These are phyloP conservation scores for Borostomias antarcticus DNA, from an alignment of 2,797 vertebrate genomes.

Conservation along the genomic window DNA sequence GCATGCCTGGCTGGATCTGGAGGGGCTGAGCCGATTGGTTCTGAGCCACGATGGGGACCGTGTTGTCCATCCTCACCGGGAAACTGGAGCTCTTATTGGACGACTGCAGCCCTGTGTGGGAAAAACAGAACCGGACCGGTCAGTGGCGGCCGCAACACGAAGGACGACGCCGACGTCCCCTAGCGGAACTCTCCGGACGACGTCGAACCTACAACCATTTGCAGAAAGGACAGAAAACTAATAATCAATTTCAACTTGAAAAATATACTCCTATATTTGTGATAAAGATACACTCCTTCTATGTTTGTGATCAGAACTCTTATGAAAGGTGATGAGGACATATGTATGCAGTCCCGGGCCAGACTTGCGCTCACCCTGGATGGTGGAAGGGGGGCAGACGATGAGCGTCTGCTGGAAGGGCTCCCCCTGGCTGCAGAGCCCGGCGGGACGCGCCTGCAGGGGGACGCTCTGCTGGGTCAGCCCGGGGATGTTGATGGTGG, in stretches of 20 bases:
- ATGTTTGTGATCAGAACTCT: too few species aligned
- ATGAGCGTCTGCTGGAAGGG: conserved; percentile 99
- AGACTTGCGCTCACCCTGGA: conserved; percentile 95
- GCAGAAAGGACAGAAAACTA: too few species aligned
- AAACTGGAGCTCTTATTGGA: conserved; percentile 92
- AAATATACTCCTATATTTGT: too few species aligned
- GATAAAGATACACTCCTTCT: too few species aligned
- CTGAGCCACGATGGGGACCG: conserved; percentile 93
- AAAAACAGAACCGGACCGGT: conserved; percentile 20
- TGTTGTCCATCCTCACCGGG: conserved; percentile 94
- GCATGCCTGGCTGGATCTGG: conserved; percentile 96
- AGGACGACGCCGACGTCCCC: background rate
- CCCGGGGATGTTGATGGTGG: conserved; percentile 95
- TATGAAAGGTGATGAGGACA: too few species aligned
- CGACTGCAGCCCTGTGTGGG: conserved; percentile 86
- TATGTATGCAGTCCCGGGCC: too few species aligned
- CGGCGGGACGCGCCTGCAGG: conserved; percentile 88
- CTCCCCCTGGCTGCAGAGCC: conserved; percentile 92
- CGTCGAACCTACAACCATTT: too few species aligned
- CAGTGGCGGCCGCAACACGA: background rate
- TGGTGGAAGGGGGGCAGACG: conserved; percentile 91
- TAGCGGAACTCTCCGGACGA: too few species aligned
- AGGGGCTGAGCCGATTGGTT: conserved; percentile 90
- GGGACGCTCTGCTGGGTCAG: conserved; percentile 93
- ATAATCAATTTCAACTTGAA: too few species aligned